Base-by-base conservation (phyloP, 2,888 invertebrate species). In the Thecophora atra region DNA sequence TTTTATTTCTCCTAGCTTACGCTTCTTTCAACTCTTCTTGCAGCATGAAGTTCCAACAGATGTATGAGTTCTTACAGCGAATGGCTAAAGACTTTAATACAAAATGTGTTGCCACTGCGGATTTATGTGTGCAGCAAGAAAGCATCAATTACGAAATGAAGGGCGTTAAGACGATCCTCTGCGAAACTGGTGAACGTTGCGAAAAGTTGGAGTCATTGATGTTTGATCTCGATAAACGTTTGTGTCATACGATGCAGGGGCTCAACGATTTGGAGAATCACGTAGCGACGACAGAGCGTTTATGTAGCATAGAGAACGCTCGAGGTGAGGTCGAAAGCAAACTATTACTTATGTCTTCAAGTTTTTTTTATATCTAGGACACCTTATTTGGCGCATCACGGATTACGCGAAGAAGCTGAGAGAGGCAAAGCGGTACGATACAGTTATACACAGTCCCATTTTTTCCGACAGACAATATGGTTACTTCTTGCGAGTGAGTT, bases 401-500 rank as follows among this genome's bases (percentile, higher is more conserved):
- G 89, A 91, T 75, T 92, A 91, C 79, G 84, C 88, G 0, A 87
- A 89, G 13, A 90, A 92, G 76, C 89, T 94, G 87, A 90, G 89
- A 67, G 90, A 91, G 21, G 91, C 93, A 0, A 92, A 90, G 77
- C 90, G 91, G 58, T 90, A 88, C 63, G 91, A 91, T 74, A 87
- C 89, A 0, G 88, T 91, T 0, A 80, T 93, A 1, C 89, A 89
- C 75, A 93, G 93, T 79, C 91, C 92, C 0, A 86, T 91, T 74
- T 93, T 94, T 82, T 89, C 90, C 54, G 91, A 91, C 54, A 90
- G 89, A 79, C 90, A 90, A 74, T 93, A 91, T 78, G 93, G 94
- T n/a, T 94, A 94, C 83, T 91, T 91, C 3, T 82, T 94, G 24
- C 89, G 92, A 85, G 91, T 92, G 87, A 81, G 82, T 58, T 15